Evolutionary conservation across 53 echinoderm and acorn worm genomes (phyloP).

Genomic region (Echinarachnius parma): DNA sequence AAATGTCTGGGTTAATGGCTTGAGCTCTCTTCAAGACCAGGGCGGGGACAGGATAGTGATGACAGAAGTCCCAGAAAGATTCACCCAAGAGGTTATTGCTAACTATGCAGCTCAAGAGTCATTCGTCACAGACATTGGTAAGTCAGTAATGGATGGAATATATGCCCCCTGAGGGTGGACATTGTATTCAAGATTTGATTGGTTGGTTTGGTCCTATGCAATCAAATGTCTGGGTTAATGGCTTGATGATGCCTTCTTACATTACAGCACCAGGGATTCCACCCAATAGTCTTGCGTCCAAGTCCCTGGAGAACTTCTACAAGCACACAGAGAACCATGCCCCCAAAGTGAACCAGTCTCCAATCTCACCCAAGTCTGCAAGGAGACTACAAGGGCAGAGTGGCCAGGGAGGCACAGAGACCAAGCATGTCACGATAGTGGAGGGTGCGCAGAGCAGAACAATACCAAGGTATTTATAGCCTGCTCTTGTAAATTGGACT

Average conservation of each 20-base stretch:
- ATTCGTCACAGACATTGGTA: conserved; percentile 28
- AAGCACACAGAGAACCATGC: conserved; percentile 68
- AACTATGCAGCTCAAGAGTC: conserved; percentile 47
- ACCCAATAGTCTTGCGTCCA: conserved; percentile 51
- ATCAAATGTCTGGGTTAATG: too few relatives aligned
- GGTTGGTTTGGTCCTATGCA: too few relatives aligned
- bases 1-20: too few relatives aligned
- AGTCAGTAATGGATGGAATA: too few relatives aligned
- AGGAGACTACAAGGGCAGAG: conserved; percentile 1
- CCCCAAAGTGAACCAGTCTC: conserved; percentile 47
- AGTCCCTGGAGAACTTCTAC: conserved; percentile 77
- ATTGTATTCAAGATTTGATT: too few relatives aligned
- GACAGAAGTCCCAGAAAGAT: conserved; percentile 79
- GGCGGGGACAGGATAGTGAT: conserved; percentile 30
- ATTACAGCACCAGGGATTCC: conserved; percentile 24
- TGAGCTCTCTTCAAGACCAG: conserved; percentile 43
- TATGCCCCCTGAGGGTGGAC: too few relatives aligned
- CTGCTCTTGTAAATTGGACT: too few relatives aligned
- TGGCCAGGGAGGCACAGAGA: too few relatives aligned
- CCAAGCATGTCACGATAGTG: conserved; percentile 32
- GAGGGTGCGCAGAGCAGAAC: not conserved
- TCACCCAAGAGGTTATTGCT: conserved; percentile 74
- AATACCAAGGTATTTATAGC: conserved; percentile 2
- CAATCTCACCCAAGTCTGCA: conserved; percentile 37
- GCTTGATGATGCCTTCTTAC: not conserved